Base-by-base conservation (phyloP, 2,113 vertebrate genomes). In the Rhadina sibilatrix region DNA sequence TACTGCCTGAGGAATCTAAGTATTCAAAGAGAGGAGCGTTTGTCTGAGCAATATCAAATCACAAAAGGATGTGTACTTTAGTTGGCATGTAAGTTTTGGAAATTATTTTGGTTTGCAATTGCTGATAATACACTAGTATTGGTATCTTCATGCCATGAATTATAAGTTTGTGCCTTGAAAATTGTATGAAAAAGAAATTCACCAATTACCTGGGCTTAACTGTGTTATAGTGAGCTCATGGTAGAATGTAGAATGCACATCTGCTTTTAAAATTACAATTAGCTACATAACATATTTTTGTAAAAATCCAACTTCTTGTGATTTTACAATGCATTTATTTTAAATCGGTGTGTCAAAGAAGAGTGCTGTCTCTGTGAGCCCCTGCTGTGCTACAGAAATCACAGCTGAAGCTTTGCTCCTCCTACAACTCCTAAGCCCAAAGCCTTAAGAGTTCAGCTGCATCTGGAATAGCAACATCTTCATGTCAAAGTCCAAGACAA, bases 401-500 rank as follows among this genome's bases (percentile, higher is more conserved):
- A 72, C 33, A 90, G 59, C 11, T 5, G 6, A 88, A 77, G 15
- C 6, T 92, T 80, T 90, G 17, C n/a, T 85, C 35, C 65, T 89
- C 70, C 46, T 72, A 0, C 19, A 38, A 31, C 19, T 50, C 54
- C 1, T 2, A 78, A 71, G 30, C 50, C 72, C 38, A 59, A 52
- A 81, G 28, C 37, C 54, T 80, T 83, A 83, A 42, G 63, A 69
- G 35, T 70, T 88, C 49, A 77, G 54, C 72, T 74, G 44, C 81
- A 64, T 78, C 60, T 94, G 83, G 56, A 91, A 76, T 18, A 94
- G 86, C 56, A 89, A 24, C 52, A 87, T 93, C 89, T 81, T 90
- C 80, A 18, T 66, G 72, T 64, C 77, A 56, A 83, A 84, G 52
- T 64, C 89, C 91, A 94, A 94, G 61, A 92, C 47, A 95, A 94